A percentile compares a stretch with the other conserved stretches of the same genome.
phyloP scores from a whole-genome alignment of 2,888 invertebrate species.

The Diplolepis rosae region DNA sequence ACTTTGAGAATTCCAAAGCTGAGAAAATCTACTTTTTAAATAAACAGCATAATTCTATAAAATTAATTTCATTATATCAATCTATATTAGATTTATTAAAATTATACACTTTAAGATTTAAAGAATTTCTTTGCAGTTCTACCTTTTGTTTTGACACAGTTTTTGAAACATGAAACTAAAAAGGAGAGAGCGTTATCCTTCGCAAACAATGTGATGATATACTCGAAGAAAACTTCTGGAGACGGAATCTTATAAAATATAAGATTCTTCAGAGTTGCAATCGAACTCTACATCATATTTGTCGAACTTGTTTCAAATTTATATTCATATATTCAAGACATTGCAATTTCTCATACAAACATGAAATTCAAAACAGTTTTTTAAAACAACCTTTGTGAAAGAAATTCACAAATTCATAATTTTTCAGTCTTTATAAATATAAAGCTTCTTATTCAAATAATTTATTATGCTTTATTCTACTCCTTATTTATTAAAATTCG shows the following conservation, averaged over 20 bases:
- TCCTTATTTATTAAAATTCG: not conserved
- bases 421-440: not conserved
- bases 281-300: slow-evolving; percentile 25
- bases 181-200: not conserved
- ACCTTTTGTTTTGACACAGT: not conserved
- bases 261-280: slow-evolving; percentile 25
- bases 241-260: slow-evolving; percentile 1
- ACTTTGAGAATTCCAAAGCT: too few species aligned
- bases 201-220: slow-evolving; percentile 7
- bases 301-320: slow-evolving; percentile 21
- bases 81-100: too few species aligned
- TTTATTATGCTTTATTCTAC: not conserved
- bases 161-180: not conserved
- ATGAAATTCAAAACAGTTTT: slow-evolving; percentile 27
- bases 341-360: slow-evolving; percentile 2
- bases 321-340: slow-evolving; percentile 28
- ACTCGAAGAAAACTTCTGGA: slow-evolving; percentile 16
- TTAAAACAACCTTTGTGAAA: not conserved
- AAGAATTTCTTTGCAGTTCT: not conserved
- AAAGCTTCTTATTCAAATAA: not conserved
- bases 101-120: too few species aligned
- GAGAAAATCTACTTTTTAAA: too few species aligned
- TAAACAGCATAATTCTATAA: too few species aligned
- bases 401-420: not conserved
- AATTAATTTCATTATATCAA: too few species aligned